These are phyloP conservation scores for Drosophila burlai DNA, from an alignment of 1,140 invertebrate species.

Conservation along the genomic window DNA sequence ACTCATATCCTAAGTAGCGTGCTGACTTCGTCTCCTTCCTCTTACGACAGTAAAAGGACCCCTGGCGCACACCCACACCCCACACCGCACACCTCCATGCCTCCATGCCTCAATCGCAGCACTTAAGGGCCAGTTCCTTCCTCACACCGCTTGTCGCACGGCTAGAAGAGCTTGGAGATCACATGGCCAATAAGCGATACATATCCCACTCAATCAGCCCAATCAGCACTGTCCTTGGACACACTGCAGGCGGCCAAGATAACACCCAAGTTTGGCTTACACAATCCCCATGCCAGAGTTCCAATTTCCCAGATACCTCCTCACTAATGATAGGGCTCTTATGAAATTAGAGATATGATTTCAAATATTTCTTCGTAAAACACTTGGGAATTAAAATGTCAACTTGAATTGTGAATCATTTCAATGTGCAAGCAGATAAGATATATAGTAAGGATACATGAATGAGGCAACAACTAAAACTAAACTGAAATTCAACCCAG, in stretches of 20 bases:
- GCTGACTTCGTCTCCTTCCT: background rate
- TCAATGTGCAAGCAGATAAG: background rate
- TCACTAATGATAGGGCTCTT: background rate
- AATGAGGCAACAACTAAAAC: background rate
- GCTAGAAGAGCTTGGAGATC: constrained; percentile 13
- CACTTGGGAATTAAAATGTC: background rate
- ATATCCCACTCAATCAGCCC: constrained; percentile 1
- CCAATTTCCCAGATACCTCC: background rate
- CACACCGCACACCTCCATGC: no score
- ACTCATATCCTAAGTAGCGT: constrained; percentile 13
- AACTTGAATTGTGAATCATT: background rate
- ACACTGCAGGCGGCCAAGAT: background rate
- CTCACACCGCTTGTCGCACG: background rate
- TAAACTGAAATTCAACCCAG: background rate
- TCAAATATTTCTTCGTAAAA: no score
- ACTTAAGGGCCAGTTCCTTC: constrained; percentile 8
- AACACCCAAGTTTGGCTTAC: background rate
- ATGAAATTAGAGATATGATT: background rate
- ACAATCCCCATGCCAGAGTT: background rate
- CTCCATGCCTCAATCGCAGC: background rate
- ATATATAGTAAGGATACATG: background rate
- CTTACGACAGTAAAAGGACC: background rate
- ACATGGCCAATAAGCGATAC: constrained; percentile 17
- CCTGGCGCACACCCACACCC: background rate
- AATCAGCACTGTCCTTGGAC: constrained; percentile 9